A percentile compares a stretch with the other conserved stretches of the same genome.
These are phyloP conservation scores for Vesta saturnalis DNA, from an alignment of 2,888 invertebrate species.

Conservation along the genomic window DNA sequence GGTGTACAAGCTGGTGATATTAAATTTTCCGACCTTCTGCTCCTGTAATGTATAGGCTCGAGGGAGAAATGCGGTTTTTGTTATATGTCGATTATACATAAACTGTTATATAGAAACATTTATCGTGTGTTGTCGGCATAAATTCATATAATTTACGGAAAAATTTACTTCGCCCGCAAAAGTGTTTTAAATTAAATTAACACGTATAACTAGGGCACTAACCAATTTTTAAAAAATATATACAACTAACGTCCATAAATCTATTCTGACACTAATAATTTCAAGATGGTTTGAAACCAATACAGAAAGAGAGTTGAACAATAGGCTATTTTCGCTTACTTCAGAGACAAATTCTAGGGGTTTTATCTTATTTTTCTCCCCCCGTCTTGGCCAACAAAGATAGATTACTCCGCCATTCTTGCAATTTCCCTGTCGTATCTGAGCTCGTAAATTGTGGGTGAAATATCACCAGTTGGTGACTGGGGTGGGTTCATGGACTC, in stretches of 20 bases:
- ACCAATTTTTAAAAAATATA: slow-evolving; percentile 16
- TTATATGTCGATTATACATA: slow-evolving; percentile 57
- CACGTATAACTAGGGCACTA: neutral
- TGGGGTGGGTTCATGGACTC: slow-evolving; percentile 48
- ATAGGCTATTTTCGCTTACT: slow-evolving; percentile 59
- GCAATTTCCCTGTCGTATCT: slow-evolving; percentile 94
- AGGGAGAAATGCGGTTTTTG: slow-evolving; percentile 59
- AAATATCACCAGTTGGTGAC: slow-evolving; percentile 74
- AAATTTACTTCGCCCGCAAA: slow-evolving; percentile 18
- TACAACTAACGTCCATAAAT: slow-evolving; percentile 8
- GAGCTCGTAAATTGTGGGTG: slow-evolving; percentile 87
- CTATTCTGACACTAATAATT: slow-evolving; percentile 22
- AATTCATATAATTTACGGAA: slow-evolving; percentile 31
- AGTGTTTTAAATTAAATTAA: slow-evolving; percentile 22
- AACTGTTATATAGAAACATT: slow-evolving; percentile 38
- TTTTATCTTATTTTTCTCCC: slow-evolving; percentile 64
- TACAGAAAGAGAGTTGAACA: slow-evolving; percentile 35
- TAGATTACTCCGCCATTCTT: slow-evolving; percentile 92
- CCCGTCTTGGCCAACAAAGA: slow-evolving; percentile 75
- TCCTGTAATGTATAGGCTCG: slow-evolving; percentile 60
- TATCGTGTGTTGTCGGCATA: slow-evolving; percentile 30
- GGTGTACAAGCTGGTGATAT: slow-evolving; percentile 61
- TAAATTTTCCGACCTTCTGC: slow-evolving; percentile 64
- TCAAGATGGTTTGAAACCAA: slow-evolving; percentile 25
- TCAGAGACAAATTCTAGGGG: slow-evolving; percentile 62